Evolutionary conservation across 2,113 vertebrate genomes (phyloP).

Genomic region (Halcyon malimbica): DNA sequence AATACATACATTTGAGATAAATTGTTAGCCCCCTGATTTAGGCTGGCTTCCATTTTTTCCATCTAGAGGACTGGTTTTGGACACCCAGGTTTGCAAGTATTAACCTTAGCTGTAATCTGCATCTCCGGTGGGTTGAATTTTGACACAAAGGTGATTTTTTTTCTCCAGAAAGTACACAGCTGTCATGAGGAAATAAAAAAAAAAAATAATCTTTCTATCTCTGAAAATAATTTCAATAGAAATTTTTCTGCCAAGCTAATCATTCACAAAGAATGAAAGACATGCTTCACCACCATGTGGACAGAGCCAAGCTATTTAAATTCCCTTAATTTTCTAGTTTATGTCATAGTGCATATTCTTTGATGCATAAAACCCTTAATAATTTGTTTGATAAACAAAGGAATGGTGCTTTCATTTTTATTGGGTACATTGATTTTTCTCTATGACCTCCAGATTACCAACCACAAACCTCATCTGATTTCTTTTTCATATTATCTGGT

Average conservation of each 20-base stretch:
- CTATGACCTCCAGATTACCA: not conserved
- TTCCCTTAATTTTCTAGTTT: not conserved
- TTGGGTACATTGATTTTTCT: not conserved
- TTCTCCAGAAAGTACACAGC: not conserved
- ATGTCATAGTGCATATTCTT: not conserved
- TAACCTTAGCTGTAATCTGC: not conserved
- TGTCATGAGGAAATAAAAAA: not conserved
- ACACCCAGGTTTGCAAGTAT: not conserved
- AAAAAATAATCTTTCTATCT: not conserved
- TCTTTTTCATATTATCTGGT: not conserved
- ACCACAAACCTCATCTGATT: not conserved
- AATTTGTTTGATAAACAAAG: constrained; percentile 5
- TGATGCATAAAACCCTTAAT: not conserved
- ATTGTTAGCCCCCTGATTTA: not conserved
- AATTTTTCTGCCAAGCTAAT: not conserved
- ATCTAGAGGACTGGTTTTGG: not conserved
- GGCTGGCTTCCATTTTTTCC: not conserved
- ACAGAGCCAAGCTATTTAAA: not conserved
- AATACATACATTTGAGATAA: not conserved
- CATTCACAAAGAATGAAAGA: not conserved
- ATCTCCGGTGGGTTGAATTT: not conserved
- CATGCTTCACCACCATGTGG: not conserved
- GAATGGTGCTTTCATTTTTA: not conserved
- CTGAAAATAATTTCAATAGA: not conserved
- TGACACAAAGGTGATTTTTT: not conserved